Evolutionary conservation across 1,140 invertebrate species (phyloP).

Genomic region (Drosophila gunungcola): DNA sequence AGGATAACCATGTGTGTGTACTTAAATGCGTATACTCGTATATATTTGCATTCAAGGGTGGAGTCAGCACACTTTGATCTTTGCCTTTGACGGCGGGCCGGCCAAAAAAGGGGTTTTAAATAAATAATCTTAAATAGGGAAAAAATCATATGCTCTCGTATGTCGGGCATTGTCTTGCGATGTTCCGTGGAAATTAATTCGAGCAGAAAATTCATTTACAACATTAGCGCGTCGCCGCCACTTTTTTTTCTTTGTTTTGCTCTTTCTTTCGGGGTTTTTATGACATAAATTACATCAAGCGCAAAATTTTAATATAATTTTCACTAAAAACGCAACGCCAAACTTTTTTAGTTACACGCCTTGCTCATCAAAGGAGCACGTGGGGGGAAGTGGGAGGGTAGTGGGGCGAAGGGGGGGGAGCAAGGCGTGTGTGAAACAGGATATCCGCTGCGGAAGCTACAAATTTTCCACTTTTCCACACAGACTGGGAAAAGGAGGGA

Average conservation of each 20-base stretch:
- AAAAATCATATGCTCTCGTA: conserved; percentile 19
- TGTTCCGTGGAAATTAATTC: conserved; percentile 63
- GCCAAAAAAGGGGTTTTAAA: conserved; percentile 67
- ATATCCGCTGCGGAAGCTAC: conserved; percentile 82
- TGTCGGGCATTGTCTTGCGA: conserved; percentile 28
- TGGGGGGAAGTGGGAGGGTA: neutral
- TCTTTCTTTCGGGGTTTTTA: conserved; percentile 58
- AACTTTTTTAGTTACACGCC: conserved; percentile 77
- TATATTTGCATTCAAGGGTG: conserved; percentile 43
- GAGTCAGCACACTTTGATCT: conserved; percentile 67
- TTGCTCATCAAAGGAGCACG: conserved; percentile 44
- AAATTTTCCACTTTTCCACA: conserved; percentile 83
- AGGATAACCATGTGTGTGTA: conserved; percentile 17
- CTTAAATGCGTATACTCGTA: conserved; percentile 14
- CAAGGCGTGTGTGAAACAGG: conserved; percentile 76
- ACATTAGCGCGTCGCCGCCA: conserved; percentile 56
- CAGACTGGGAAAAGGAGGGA: conserved; percentile 9
- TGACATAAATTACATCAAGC: conserved; percentile 85
- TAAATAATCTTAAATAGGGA: conserved; percentile 73
- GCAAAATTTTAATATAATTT: conserved; percentile 85
- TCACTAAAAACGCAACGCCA: conserved; percentile 82
- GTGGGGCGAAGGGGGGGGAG: conserved; percentile 8
- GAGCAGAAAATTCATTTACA: conserved; percentile 83
- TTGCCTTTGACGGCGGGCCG: conserved; percentile 57
- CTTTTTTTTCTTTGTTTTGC: conserved; percentile 19